These are phyloP conservation scores for Meles meles DNA, from an alignment of 2,113 vertebrate genomes.

Conservation along the genomic window DNA sequence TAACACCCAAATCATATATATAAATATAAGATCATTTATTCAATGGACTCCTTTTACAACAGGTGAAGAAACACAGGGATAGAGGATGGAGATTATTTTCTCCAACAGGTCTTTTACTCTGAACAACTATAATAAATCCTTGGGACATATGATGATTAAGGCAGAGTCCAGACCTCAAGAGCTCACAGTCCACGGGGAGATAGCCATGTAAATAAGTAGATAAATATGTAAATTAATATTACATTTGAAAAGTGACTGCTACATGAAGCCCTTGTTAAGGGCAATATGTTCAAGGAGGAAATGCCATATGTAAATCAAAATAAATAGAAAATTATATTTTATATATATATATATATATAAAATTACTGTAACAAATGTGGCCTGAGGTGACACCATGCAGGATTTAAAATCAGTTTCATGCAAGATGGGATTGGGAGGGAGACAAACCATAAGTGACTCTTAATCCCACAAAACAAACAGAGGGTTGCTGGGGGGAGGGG, in stretches of 20 bases:
- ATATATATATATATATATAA: neutral
- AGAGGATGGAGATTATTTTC: neutral
- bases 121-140: neutral
- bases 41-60: neutral
- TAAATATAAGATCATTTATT: neutral
- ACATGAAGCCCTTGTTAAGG: neutral
- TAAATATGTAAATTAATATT: neutral
- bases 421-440: too few species aligned
- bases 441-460: too few species aligned
- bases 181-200: neutral
- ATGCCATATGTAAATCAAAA: neutral
- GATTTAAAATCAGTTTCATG: neutral
- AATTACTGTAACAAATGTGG: neutral
- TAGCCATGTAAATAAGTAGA: neutral
- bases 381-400: neutral
- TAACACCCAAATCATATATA: neutral
- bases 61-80: neutral
- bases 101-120: neutral
- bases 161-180: neutral
- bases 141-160: neutral
- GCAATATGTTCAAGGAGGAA: neutral
- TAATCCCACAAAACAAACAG: too few species aligned
- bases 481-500: too few species aligned
- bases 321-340: neutral
- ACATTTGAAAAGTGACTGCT: neutral